Evolutionary conservation across 2,888 invertebrate genomes (phyloP), one percentile per base, ranked within the genome.

Genomic region (Pseudococcus jackbeardsleyi): DNA sequence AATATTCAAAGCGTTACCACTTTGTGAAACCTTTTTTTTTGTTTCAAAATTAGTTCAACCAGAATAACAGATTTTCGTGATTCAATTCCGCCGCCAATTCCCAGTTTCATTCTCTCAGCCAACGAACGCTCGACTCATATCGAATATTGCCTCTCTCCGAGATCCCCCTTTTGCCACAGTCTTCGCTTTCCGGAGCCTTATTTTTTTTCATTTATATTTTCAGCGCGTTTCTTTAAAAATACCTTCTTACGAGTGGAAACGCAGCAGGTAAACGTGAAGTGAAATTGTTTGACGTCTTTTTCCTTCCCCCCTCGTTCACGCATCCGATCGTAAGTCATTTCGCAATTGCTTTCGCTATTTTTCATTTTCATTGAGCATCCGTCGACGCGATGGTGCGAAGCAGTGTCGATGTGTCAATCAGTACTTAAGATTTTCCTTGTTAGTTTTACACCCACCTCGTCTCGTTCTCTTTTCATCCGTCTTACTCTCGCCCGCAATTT

Each of bases 41-140:
- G 1, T 9, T 9, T 79, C 39, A n/a, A 79, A 79, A 79, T 79
- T 79, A 79, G 79, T 79, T 79, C 79, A 79, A 39, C 79, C 79
- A 79, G 79, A 79, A 79, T 79, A 79, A 79, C 79, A 79, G 79
- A 79, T 79, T 79, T 72, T 79, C 79, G 79, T 79, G 79, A 79
- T 79, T 79, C 79, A 79, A 79, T 79, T 79, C 42, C 79, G 33
- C 68, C 68, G 33, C 68, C 68, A 72, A 72, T 72, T 72, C 26
- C 68, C 26, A 72, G 68, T 12, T 33, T 72, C 68, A 72, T 72
- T 72, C 26, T 33, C 26, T 33, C 26, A 33, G 3, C 26, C 26
- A 33, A 33, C 26, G 3, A 33, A 33, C 26, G 26, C 59, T 59
- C 59, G 59, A 59, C 68, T 72, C 68, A 72, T 72, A 72, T 72